A percentile compares a stretch with the other conserved stretches of the same genome.
Evolutionary conservation across 1,140 invertebrate genomes (phyloP).

Genomic region (Drosophila lacertosa): DNA sequence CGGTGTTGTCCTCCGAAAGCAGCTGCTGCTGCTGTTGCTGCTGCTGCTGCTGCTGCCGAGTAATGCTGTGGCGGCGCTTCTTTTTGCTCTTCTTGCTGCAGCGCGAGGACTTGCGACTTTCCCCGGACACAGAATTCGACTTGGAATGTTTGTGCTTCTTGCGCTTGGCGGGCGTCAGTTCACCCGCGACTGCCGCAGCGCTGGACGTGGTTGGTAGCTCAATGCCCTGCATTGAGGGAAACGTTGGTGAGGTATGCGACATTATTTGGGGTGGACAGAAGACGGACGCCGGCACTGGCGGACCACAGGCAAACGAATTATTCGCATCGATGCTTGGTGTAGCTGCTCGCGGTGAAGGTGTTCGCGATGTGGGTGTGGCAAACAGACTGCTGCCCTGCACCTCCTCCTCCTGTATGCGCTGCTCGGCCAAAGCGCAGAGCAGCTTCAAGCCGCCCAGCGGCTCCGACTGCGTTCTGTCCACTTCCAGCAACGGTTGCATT

Average conservation of each 20-base stretch:
- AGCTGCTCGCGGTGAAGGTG: slow-evolving; percentile 40
- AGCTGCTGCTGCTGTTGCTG: slow-evolving; percentile 33
- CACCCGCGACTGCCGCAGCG: slow-evolving; percentile 10
- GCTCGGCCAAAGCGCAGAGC: slow-evolving; percentile 93
- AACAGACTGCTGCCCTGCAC: slow-evolving; percentile 71
- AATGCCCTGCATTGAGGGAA: slow-evolving; percentile 81
- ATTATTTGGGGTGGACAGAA: slow-evolving; percentile 41
- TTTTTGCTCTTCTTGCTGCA: slow-evolving; percentile 81
- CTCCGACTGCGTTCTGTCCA: slow-evolving; percentile 81
- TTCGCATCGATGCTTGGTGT: slow-evolving; percentile 25
- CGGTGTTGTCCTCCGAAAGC: slow-evolving; percentile 50
- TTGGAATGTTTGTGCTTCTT: slow-evolving; percentile 84
- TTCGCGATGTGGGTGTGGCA: slow-evolving; percentile 64
- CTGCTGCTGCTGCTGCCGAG: slow-evolving; percentile 39
- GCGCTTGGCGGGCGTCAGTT: slow-evolving; percentile 65
- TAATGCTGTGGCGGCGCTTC: slow-evolving; percentile 65
- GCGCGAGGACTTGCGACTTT: slow-evolving; percentile 69
- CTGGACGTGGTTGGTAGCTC: slow-evolving; percentile 68
- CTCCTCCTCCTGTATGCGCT: slow-evolving; percentile 91
- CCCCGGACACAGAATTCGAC: slow-evolving; percentile 70
- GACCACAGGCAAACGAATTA: slow-evolving; percentile 40
- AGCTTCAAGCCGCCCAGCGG: slow-evolving; percentile 90
- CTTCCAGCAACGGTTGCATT: slow-evolving; percentile 66
- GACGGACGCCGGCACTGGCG: slow-evolving; percentile 10
- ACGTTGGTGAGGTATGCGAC: slow-evolving; percentile 54